phyloP scores from a whole-genome alignment of 2,797 vertebrate species.

The Dendrocincla tyrannina region DNA sequence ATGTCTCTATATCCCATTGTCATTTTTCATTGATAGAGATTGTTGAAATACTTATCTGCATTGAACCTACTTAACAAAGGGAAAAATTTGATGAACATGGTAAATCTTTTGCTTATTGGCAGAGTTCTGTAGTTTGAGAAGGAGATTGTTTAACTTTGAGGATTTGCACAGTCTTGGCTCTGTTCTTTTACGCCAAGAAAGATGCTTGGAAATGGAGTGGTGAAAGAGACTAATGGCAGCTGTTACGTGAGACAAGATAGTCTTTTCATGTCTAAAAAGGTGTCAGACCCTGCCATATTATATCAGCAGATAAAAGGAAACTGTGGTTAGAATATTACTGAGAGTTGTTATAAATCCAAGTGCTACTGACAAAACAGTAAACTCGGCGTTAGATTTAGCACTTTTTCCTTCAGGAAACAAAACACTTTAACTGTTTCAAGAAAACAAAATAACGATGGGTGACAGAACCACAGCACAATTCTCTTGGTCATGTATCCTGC shows the following conservation, averaged over 20 bases:
- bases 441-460: neutral
- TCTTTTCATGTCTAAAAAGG: slow-evolving; percentile 89
- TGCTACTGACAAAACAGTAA: slow-evolving; percentile 54
- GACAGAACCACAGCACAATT: neutral
- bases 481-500: neutral
- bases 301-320: slow-evolving; percentile 86
- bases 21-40: neutral
- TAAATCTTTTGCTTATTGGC: neutral
- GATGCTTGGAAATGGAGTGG: neutral
- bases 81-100: neutral
- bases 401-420: slow-evolving; percentile 69
- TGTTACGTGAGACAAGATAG: slow-evolving; percentile 57
- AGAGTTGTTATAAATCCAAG: slow-evolving; percentile 74
- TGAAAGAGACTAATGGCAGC: slow-evolving; percentile 23
- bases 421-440: slow-evolving; percentile 45
- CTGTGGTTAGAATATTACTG: slow-evolving; percentile 51
- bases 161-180: neutral
- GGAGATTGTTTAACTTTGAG: neutral
- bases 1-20: rapidly evolving
- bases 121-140: neutral
- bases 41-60: rapidly evolving
- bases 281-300: slow-evolving; percentile 74
- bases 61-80: neutral
- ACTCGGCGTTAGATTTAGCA: neutral
- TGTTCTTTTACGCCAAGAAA: neutral